Evolutionary conservation across 2,113 vertebrate species (phyloP).

Genomic region (Chlorodrepanis virens): DNA sequence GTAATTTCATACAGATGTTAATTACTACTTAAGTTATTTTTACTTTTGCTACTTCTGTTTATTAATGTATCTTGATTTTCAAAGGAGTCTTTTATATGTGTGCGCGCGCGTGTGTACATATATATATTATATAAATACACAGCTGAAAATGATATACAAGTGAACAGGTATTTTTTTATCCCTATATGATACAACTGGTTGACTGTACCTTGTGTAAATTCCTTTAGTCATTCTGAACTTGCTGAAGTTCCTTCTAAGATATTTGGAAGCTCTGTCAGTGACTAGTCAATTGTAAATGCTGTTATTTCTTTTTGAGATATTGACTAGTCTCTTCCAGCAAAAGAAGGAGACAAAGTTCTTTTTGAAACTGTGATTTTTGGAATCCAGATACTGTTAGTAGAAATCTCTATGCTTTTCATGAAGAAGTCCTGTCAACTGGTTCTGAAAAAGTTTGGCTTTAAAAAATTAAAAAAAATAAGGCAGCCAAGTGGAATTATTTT

Average conservation of each 20-base stretch:
- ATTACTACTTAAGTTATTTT: slow-evolving; percentile 77
- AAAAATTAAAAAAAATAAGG: neutral
- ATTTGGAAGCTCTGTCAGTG: slow-evolving; percentile 26
- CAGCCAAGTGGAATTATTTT: slow-evolving; percentile 39
- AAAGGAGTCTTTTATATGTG: neutral
- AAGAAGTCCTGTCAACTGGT: slow-evolving; percentile 63
- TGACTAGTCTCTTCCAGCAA: neutral
- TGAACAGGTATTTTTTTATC: slow-evolving; percentile 75
- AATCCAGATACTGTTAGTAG: slow-evolving; percentile 46
- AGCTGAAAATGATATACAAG: slow-evolving; percentile 74
- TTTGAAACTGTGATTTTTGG: slow-evolving; percentile 52
- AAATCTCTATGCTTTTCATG: slow-evolving; percentile 28
- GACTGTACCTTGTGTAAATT: slow-evolving; percentile 48
- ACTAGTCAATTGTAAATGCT: slow-evolving; percentile 55
- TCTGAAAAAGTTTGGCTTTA: slow-evolving; percentile 60
- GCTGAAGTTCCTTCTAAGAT: slow-evolving; percentile 34
- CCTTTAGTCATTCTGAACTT: slow-evolving; percentile 11
- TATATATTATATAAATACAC: slow-evolving; percentile 69
- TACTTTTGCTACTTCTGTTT: slow-evolving; percentile 73
- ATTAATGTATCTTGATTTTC: slow-evolving; percentile 73
- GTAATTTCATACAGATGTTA: slow-evolving; percentile 75
- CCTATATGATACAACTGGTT: slow-evolving; percentile 31
- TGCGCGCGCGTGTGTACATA: neutral
- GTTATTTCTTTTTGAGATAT: neutral
- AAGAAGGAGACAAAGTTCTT: neutral